These are phyloP conservation scores for Peromyscus attwateri DNA, from an alignment of 2,797 vertebrate species.

Conservation along the genomic window DNA sequence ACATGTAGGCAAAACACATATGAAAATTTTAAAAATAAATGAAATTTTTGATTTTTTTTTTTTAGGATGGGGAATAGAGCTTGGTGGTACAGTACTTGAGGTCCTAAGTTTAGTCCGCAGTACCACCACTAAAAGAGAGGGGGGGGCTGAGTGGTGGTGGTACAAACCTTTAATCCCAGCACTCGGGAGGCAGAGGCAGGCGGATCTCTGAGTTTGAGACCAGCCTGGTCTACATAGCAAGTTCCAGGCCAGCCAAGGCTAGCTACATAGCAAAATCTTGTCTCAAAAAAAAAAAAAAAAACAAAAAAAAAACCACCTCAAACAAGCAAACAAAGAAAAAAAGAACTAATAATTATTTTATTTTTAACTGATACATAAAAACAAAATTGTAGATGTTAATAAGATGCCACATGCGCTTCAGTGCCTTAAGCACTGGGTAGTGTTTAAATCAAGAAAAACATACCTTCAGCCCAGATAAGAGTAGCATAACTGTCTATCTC, in stretches of 20 bases:
- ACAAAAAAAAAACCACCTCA: neutral
- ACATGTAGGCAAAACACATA: neutral
- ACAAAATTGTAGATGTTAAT: neutral
- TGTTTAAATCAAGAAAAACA: neutral
- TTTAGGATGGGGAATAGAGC: neutral
- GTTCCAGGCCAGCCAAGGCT: neutral
- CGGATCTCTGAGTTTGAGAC: neutral
- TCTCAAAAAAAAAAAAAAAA: neutral
- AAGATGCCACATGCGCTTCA: neutral
- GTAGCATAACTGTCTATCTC: neutral
- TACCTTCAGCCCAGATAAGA: neutral
- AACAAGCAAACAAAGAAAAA: neutral
- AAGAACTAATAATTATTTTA: neutral
- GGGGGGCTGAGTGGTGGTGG: neutral
- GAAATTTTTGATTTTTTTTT: no score
- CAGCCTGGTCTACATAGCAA: neutral
- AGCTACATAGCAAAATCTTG: neutral
- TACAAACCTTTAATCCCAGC: neutral
- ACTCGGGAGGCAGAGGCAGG: no score
- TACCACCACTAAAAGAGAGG: neutral
- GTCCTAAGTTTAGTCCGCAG: no score
- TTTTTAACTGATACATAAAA: neutral
- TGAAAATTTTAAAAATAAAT: neutral
- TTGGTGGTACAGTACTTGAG: no score
- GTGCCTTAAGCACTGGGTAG: no score